These are phyloP conservation scores for Lysandra bellargus DNA, from an alignment of 2,888 invertebrate genomes.

Conservation along the genomic window DNA sequence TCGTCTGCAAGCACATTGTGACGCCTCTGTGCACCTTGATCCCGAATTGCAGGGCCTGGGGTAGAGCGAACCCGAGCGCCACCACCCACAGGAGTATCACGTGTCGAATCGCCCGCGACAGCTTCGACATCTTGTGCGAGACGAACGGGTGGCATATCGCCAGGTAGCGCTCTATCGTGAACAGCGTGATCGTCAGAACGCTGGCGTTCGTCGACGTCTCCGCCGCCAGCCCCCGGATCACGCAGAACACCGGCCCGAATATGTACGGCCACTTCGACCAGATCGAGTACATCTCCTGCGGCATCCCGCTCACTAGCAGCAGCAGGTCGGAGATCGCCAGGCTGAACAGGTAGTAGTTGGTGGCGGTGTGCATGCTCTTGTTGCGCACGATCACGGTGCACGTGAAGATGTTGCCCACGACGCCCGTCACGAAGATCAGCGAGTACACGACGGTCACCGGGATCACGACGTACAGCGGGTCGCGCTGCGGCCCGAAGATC, in stretches of 20 bases:
- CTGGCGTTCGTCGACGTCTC: slow-evolving; percentile 91
- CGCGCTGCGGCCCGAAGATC: slow-evolving; percentile 72
- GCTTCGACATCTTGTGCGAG: slow-evolving; percentile 91
- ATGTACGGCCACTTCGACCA: slow-evolving; percentile 89
- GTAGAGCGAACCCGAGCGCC: slow-evolving; percentile 86
- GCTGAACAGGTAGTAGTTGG: slow-evolving; percentile 91
- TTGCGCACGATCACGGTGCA: slow-evolving; percentile 91
- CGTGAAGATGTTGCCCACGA: slow-evolving; percentile 90
- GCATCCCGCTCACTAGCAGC: slow-evolving; percentile 88
- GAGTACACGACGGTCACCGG: slow-evolving; percentile 88
- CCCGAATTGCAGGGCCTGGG: slow-evolving; percentile 81
- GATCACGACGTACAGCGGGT: slow-evolving; percentile 82
- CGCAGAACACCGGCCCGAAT: slow-evolving; percentile 89
- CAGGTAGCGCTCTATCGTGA: slow-evolving; percentile 88
- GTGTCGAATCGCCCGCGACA: slow-evolving; percentile 90
- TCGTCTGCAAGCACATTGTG: slow-evolving; percentile 72
- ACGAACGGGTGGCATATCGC: slow-evolving; percentile 83
- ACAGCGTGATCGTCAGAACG: slow-evolving; percentile 89
- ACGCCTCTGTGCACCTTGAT: slow-evolving; percentile 63
- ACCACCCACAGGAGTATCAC: slow-evolving; percentile 90
- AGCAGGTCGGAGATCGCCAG: slow-evolving; percentile 91
- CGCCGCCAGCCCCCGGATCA: slow-evolving; percentile 87
- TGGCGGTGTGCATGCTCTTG: slow-evolving; percentile 90
- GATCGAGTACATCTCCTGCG: slow-evolving; percentile 89
- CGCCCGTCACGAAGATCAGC: slow-evolving; percentile 88